A percentile compares a stretch with the other conserved stretches of the same genome.
phyloP scores from a whole-genome alignment of 2,888 invertebrate species.

The Ephialtes manifestator region DNA sequence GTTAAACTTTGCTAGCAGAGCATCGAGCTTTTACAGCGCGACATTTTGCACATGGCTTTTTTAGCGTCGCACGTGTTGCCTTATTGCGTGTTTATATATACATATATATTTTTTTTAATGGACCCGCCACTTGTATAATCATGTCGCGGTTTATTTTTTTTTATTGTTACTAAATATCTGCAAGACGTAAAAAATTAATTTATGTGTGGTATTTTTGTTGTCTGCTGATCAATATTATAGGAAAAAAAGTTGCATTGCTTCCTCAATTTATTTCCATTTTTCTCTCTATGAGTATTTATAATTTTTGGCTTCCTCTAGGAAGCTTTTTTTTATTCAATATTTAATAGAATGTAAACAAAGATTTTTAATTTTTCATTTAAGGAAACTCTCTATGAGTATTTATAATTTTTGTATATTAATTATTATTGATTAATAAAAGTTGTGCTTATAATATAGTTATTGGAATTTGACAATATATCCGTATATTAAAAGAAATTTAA shows the following conservation, averaged over 20 bases:
- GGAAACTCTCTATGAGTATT: no score
- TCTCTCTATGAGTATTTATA: no score
- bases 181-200: background rate
- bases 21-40: slow-evolving; percentile 42
- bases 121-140: slow-evolving; percentile 14
- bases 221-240: background rate
- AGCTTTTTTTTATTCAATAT: no score
- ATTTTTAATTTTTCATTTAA: no score
- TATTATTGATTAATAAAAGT: background rate
- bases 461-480: no score
- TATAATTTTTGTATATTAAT: no score
- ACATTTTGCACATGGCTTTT: slow-evolving; percentile 63
- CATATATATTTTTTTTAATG: slow-evolving; percentile 31
- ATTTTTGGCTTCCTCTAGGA: no score
- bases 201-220: background rate
- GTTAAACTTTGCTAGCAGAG: slow-evolving; percentile 35
- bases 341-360: no score
- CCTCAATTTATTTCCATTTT: no score
- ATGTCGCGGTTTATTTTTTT: background rate
- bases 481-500: no score
- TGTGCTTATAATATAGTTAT: no score
- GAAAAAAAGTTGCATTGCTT: no score
- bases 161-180: background rate
- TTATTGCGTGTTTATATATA: slow-evolving; percentile 43
- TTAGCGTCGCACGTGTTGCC: slow-evolving; percentile 48